Evolutionary conservation across 2,888 invertebrate species (phyloP).

Genomic region (Pristionchus japonicus): DNA sequence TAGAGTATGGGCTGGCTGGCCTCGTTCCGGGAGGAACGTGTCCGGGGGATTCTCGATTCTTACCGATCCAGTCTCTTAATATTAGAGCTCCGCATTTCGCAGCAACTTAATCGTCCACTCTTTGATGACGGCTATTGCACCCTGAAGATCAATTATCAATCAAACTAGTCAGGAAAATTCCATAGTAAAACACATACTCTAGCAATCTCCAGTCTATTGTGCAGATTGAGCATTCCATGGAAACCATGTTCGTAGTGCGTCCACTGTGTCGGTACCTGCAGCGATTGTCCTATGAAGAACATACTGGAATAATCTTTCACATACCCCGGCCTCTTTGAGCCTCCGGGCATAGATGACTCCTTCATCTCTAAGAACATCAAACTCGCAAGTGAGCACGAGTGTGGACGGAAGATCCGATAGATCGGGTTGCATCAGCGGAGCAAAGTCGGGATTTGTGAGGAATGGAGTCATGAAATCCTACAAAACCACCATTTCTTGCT

Average conservation of each 20-base stretch:
- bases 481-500: background rate
- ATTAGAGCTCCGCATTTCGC: background rate
- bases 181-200: background rate
- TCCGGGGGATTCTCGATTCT: too few species aligned
- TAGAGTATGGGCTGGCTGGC: too few species aligned
- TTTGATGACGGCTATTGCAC: background rate
- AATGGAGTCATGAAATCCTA: conserved; percentile 56
- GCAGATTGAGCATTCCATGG: conserved; percentile 67
- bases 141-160: background rate
- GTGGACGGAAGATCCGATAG: conserved; percentile 68
- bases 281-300: background rate
- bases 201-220: background rate
- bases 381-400: conserved; percentile 76
- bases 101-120: conserved; percentile 1
- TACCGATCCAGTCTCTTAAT: too few species aligned
- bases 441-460: conserved; percentile 72
- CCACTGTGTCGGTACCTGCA: conserved; percentile 66
- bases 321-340: conserved; percentile 62
- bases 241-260: conserved; percentile 62
- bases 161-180: background rate
- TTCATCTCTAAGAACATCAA: conserved; percentile 76
- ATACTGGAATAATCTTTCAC: too few species aligned
- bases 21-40: too few species aligned
- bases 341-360: conserved; percentile 75
- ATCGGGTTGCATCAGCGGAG: conserved; percentile 75